phyloP scores from a whole-genome alignment of 2,113 vertebrate species.

The Centrocercus urophasianus region DNA sequence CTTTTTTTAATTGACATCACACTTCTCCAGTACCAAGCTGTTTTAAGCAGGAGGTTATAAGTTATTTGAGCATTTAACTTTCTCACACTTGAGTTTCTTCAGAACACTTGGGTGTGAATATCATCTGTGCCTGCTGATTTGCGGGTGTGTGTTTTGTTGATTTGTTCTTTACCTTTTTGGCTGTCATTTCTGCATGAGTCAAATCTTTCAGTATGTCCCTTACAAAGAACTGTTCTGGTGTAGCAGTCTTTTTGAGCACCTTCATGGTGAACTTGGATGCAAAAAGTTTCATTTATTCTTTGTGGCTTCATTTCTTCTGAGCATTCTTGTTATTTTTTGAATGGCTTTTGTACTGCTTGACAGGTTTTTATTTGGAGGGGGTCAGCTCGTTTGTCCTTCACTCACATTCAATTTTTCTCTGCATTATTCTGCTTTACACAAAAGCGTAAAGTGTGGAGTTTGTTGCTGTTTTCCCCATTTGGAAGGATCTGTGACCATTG shows the following conservation, averaged over 20 bases:
- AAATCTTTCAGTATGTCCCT: background rate
- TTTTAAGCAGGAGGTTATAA: constrained; percentile 11
- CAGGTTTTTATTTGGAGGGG: background rate
- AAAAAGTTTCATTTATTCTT: background rate
- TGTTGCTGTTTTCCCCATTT: background rate
- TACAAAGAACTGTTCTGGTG: background rate
- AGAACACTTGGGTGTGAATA: background rate
- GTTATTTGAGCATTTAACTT: constrained; percentile 21
- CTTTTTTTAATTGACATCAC: background rate
- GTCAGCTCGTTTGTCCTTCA: background rate
- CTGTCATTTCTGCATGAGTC: background rate
- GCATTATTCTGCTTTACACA: background rate
- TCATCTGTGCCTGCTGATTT: constrained; percentile 10
- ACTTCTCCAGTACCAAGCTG: background rate
- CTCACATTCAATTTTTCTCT: background rate
- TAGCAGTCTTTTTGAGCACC: background rate
- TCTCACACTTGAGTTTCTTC: constrained; percentile 14
- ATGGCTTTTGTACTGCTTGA: background rate
- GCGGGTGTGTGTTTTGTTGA: background rate
- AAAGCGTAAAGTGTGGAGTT: background rate
- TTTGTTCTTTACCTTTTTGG: background rate
- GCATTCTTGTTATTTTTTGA: background rate
- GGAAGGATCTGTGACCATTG: background rate
- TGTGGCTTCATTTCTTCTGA: background rate
- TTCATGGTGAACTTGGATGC: background rate